phyloP scores from a whole-genome alignment of 2,888 invertebrate genomes.

The Anorthoa munda region DNA sequence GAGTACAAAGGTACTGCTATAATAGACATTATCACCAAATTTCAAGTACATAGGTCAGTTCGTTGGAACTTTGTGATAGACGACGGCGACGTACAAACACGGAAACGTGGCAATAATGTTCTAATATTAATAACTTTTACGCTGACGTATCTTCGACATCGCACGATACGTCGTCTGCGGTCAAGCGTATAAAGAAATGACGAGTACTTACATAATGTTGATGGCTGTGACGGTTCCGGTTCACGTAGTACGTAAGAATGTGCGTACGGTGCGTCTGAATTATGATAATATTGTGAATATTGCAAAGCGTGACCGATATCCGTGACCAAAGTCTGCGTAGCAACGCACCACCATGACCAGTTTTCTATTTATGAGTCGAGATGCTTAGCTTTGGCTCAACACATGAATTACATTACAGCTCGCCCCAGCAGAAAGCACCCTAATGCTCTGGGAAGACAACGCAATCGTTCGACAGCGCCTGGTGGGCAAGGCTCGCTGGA shows the following conservation, averaged over 20 bases:
- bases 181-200: constrained; percentile 15
- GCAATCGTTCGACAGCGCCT: constrained; percentile 87
- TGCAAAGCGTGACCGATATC: constrained; percentile 9
- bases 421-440: neutral
- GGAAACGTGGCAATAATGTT: no score
- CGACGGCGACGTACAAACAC: no score
- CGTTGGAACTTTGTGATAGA: no score
- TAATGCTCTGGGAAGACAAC: constrained; percentile 92
- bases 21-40: no score
- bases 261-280: constrained; percentile 3
- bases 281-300: constrained; percentile 28
- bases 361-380: no score
- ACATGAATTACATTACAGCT: no score
- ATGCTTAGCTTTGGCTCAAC: no score
- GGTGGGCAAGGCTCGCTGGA: constrained; percentile 87
- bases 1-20: no score
- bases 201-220: constrained; percentile 2
- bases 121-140: neutral
- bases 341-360: neutral
- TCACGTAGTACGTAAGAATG: neutral
- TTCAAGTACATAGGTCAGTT: no score
- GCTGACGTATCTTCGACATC: neutral
- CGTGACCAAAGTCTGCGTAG: neutral
- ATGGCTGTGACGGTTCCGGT: constrained; percentile 24
- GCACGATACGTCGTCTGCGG: neutral